Evolutionary conservation across 2,797 vertebrate genomes (phyloP).

Genomic region (Scyliorhinus canicula): DNA sequence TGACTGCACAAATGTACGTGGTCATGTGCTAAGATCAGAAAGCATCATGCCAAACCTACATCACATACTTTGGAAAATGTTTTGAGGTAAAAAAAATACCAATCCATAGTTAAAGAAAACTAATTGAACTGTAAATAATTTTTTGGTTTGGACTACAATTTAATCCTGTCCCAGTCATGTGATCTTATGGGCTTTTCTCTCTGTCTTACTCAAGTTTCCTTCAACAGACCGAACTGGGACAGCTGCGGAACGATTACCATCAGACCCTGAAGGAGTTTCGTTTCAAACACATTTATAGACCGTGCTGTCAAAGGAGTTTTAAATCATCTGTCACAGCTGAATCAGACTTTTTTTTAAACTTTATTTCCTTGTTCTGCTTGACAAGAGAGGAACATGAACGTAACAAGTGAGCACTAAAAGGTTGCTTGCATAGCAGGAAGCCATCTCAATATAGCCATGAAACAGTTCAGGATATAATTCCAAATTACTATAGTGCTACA

Average conservation of each 20-base stretch:
- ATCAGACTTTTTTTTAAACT: neutral
- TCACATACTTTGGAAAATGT: neutral
- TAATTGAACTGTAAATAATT: neutral
- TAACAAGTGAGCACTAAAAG: neutral
- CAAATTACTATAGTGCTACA: neutral
- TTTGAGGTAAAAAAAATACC: neutral
- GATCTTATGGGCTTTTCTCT: neutral
- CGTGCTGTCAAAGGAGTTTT: conserved; percentile 25
- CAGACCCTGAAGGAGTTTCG: conserved; percentile 34
- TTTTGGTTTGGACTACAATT: neutral
- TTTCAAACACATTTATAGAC: conserved; percentile 26
- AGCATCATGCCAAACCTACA: neutral
- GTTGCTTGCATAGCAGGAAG: neutral
- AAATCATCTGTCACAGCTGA: conserved; percentile 34
- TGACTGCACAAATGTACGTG: neutral
- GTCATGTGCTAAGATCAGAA: neutral
- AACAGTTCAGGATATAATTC: neutral
- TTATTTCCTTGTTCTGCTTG: conserved; percentile 36
- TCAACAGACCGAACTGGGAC: neutral
- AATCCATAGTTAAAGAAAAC: neutral
- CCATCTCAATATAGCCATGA: neutral
- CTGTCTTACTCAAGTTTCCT: neutral
- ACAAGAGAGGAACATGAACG: neutral
- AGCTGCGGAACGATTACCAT: conserved; percentile 31
- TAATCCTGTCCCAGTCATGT: neutral